Base-by-base conservation (phyloP, 2,888 invertebrate genomes). In the Drosophila algonquin region DNA sequence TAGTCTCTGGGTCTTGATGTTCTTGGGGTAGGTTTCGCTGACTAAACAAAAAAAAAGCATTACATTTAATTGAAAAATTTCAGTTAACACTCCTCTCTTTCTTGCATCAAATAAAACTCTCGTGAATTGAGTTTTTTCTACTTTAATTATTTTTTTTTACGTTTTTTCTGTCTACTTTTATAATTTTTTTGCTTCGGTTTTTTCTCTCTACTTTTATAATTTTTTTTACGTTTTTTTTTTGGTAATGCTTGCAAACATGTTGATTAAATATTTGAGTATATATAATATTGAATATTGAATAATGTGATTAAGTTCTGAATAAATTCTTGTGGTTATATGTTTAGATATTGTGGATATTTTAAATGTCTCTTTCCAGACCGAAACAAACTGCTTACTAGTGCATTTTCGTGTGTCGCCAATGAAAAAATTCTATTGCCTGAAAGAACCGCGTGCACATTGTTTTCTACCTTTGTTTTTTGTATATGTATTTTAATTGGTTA, bases 201-300 rank as follows among this genome's bases (percentile, higher is more conserved):
- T 40, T 40, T 40, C 35, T 40, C 6, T 6, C 40, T 40, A 12
- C 51, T 61, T 68, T 73, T 67, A 62, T 53, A 30, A 24, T 10
- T 12, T 14, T 46, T 63, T 12, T 32, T 45, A 27, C 46, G 50
- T 45, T 14, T 9, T 63, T 18, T 52, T 50, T 65, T 78, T 72
- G 65, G 63, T 55, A 79, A 79, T 81, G 79, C 63, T 63, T 56
- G 72, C 47, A 85, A 74, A 83, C 77, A 65, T 68, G 74, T 80
- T 57, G 77, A 80, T 64, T 88, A 77, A 72, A 76, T 77, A 79
- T 71, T 72, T 71, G 58, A 32, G 16, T 74, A 77, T 40, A 57
- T 61, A 54, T 69, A 27, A 12, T 35, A 12, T 35, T 35, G 35
- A 35, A 35, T 55, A 52, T 24, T 24, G 24, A 24, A 24, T 24